phyloP scores from a whole-genome alignment of 2,113 vertebrate genomes.

The Ancistrus triradiatus region DNA sequence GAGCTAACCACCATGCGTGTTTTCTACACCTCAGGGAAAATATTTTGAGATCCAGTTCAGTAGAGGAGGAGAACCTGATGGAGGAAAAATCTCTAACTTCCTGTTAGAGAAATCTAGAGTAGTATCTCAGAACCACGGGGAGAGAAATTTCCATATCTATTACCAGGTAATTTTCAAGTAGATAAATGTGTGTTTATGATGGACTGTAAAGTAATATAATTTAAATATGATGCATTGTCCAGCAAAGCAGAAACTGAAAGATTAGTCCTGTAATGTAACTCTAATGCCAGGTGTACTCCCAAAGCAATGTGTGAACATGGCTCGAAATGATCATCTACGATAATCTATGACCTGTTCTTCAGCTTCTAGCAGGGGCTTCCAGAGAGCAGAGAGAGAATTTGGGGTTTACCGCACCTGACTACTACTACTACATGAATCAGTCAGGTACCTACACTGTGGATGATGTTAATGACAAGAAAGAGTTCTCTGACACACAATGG shows the following conservation, averaged over 20 bases:
- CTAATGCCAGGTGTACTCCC: no score
- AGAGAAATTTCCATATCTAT: constrained; percentile 80
- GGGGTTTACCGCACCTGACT: constrained; percentile 73
- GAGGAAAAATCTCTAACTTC: constrained; percentile 80
- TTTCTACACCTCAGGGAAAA: constrained; percentile 65
- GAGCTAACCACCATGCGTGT: neutral
- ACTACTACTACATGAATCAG: constrained; percentile 79
- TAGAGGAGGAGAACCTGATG: constrained; percentile 76
- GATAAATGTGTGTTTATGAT: no score
- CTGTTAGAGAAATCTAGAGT: constrained; percentile 78
- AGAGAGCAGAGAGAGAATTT: constrained; percentile 72
- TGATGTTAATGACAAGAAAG: constrained; percentile 71
- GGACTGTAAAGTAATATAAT: neutral
- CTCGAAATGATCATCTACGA: no score
- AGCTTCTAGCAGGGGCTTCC: constrained; percentile 68
- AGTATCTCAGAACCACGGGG: constrained; percentile 74
- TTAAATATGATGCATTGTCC: neutral
- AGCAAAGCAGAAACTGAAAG: no score
- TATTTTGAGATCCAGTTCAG: constrained; percentile 86
- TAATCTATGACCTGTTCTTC: no score
- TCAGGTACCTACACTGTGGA: constrained; percentile 75
- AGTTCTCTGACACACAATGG: constrained; percentile 75
- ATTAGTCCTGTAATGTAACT: no score
- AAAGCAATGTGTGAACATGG: no score
- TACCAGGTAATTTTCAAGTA: constrained; percentile 69